phyloP scores from a whole-genome alignment of 2,888 invertebrate genomes.

The Hemicrepidius hirtus region DNA sequence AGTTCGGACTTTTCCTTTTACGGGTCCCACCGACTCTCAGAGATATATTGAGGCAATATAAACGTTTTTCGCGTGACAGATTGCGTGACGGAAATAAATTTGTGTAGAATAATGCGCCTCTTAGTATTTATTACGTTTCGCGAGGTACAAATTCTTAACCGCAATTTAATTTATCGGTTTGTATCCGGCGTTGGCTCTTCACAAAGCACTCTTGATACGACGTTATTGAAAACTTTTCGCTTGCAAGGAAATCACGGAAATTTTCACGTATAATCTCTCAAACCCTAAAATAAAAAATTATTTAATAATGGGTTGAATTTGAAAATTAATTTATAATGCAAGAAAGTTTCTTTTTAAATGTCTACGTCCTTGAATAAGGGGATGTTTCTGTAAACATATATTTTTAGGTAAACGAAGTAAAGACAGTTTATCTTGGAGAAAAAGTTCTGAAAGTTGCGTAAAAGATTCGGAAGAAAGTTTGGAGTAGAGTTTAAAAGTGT shows the following conservation, averaged over 20 bases:
- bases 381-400: neutral
- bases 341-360: no score
- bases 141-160: slow-evolving; percentile 21
- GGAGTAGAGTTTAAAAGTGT: slow-evolving; percentile 38
- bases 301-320: no score
- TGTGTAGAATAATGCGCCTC: slow-evolving; percentile 21
- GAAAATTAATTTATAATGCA: no score
- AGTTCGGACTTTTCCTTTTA: slow-evolving; percentile 56
- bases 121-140: slow-evolving; percentile 33
- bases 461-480: slow-evolving; percentile 56
- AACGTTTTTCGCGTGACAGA: slow-evolving; percentile 48
- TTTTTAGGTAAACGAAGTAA: neutral
- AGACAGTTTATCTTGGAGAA: slow-evolving; percentile 18
- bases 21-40: slow-evolving; percentile 35
- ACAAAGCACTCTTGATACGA: slow-evolving; percentile 10
- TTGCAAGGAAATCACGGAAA: neutral
- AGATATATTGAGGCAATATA: slow-evolving; percentile 52
- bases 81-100: slow-evolving; percentile 47
- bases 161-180: slow-evolving; percentile 43
- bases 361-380: no score
- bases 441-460: slow-evolving; percentile 51
- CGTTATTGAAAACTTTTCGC: slow-evolving; percentile 7
- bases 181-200: slow-evolving; percentile 20
- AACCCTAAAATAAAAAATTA: no score
- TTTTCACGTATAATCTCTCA: no score